phyloP scores from a whole-genome alignment of 2,888 invertebrate species.

The Epinotia brunnichana region DNA sequence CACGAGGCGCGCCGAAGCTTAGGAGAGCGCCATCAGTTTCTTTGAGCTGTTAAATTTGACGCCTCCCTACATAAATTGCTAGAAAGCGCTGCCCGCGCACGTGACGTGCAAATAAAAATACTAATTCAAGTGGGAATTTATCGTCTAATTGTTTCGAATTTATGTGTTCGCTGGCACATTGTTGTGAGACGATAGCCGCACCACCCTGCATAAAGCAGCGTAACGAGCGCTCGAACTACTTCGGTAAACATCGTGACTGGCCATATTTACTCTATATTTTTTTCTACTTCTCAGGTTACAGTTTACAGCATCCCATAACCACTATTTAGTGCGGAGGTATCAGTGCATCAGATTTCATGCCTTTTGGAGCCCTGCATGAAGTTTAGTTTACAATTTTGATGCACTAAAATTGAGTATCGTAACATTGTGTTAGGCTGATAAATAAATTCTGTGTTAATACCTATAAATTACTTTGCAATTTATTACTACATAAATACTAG shows the following conservation, averaged over 20 bases:
- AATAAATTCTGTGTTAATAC: constrained; percentile 30
- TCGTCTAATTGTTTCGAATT: constrained; percentile 77
- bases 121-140: constrained; percentile 75
- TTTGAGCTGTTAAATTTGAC: constrained; percentile 75
- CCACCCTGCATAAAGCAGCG: constrained; percentile 64
- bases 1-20: constrained; percentile 65
- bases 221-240: constrained; percentile 62
- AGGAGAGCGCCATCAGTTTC: constrained; percentile 70
- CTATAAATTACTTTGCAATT: constrained; percentile 33
- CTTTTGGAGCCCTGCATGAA: constrained; percentile 27
- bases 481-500: constrained; percentile 9
- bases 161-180: constrained; percentile 70
- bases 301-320: constrained; percentile 47
- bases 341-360: constrained; percentile 39
- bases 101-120: constrained; percentile 79
- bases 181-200: constrained; percentile 67
- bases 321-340: constrained; percentile 38
- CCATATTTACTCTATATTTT: constrained; percentile 59
- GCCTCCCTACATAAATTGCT: constrained; percentile 74
- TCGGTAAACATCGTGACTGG: constrained; percentile 65
- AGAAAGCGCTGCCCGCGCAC: constrained; percentile 68
- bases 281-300: constrained; percentile 57
- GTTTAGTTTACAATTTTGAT: constrained; percentile 29
- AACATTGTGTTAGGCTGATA: constrained; percentile 35
- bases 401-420: constrained; percentile 28